A percentile compares a stretch with the other conserved stretches of the same genome.
phyloP scores from a whole-genome alignment of 1,140 invertebrate genomes.

The Drosophila equinoxialis region DNA sequence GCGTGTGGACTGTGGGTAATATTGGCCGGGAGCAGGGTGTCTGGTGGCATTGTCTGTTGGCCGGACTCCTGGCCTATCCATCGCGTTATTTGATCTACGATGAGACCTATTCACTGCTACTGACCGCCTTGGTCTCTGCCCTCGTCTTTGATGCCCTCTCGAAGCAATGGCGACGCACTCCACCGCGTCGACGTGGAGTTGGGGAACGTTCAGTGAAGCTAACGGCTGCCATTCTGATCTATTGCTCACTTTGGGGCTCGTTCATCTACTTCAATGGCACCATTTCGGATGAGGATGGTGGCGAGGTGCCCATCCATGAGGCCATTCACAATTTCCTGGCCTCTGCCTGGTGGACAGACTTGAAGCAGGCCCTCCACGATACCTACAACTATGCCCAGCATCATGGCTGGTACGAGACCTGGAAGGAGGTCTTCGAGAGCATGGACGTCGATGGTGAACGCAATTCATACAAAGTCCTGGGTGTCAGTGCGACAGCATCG shows the following conservation, averaged over 20 bases:
- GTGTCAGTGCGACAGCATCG: conserved; percentile 88
- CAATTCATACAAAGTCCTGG: conserved; percentile 94
- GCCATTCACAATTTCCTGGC: conserved; percentile 95
- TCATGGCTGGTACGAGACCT: conserved; percentile 93
- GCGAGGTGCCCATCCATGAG: conserved; percentile 93
- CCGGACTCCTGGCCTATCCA: conserved; percentile 88
- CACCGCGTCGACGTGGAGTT: conserved; percentile 83
- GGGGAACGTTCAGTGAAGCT: conserved; percentile 84
- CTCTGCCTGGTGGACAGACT: conserved; percentile 91
- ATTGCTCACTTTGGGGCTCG: conserved; percentile 89
- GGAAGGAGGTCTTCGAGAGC: conserved; percentile 93
- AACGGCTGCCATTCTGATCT: conserved; percentile 86
- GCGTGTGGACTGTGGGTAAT: conserved; percentile 95
- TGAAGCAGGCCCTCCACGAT: conserved; percentile 89
- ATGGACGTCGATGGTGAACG: conserved; percentile 94
- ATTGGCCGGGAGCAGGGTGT: conserved; percentile 91
- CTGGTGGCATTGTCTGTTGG: conserved; percentile 87
- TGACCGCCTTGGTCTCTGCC: conserved; percentile 86
- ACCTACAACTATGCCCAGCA: conserved; percentile 89
- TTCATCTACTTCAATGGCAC: conserved; percentile 96
- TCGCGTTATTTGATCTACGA: conserved; percentile 87
- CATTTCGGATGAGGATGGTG: conserved; percentile 93
- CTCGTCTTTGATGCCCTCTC: conserved; percentile 89
- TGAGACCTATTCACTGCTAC: conserved; percentile 87
- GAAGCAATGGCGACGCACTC: conserved; percentile 90